phyloP scores from a whole-genome alignment of 1,140 invertebrate genomes.

The Leptinotarsa defecta region DNA sequence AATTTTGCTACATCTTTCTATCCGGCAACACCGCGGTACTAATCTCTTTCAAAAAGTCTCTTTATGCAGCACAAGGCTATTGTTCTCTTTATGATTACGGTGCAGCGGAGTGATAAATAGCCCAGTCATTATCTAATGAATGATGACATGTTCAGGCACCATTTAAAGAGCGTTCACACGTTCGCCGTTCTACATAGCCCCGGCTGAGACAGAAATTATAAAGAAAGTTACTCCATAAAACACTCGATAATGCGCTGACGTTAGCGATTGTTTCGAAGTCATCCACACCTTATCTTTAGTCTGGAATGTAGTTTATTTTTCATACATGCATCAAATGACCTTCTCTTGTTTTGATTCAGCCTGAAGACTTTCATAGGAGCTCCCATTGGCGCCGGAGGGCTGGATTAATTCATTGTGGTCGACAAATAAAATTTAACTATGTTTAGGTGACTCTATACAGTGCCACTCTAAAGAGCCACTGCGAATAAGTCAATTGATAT shows the following conservation, averaged over 20 bases:
- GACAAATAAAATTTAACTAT: no score
- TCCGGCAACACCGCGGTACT: not conserved
- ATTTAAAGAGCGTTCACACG: constrained; percentile 6
- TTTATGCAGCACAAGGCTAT: constrained; percentile 8
- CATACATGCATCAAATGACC: not conserved
- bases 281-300: not conserved
- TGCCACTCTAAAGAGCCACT: no score
- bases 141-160: constrained; percentile 7
- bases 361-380: no score
- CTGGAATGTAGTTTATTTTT: not conserved
- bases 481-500: no score
- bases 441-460: no score
- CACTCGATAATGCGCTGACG: not conserved
- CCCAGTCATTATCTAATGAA: constrained; percentile 8
- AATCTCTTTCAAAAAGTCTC: not conserved
- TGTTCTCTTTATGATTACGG: constrained; percentile 3
- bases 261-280: not conserved
- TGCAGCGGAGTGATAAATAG: constrained; percentile 5
- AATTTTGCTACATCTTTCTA: no score
- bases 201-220: not conserved
- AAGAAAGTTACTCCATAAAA: not conserved
- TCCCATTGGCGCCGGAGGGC: no score
- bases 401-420: no score
- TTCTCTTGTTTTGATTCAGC: not conserved
- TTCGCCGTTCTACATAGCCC: not conserved